phyloP scores from a whole-genome alignment of 2,888 invertebrate species.

The Drosophila nigritarsus region DNA sequence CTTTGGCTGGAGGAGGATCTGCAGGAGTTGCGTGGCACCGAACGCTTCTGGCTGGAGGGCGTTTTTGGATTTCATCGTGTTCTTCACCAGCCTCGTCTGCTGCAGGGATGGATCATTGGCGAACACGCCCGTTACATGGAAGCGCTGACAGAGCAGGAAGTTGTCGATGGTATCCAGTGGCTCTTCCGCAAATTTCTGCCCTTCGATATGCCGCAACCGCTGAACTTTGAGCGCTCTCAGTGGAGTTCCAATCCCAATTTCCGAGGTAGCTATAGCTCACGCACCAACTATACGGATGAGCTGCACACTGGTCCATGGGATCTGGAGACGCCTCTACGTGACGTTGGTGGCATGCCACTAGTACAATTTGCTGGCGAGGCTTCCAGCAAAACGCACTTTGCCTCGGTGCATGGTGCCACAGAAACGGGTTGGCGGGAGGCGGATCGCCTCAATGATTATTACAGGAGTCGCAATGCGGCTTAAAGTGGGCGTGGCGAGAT shows the following conservation, averaged over 20 bases:
- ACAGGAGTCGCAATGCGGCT: too few species aligned
- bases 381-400: slow-evolving; percentile 87
- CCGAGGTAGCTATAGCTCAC: slow-evolving; percentile 89
- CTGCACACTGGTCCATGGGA: slow-evolving; percentile 86
- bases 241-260: slow-evolving; percentile 88
- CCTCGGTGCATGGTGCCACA: slow-evolving; percentile 90
- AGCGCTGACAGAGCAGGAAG: slow-evolving; percentile 86
- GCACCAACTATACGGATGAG: slow-evolving; percentile 87
- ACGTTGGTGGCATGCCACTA: slow-evolving; percentile 84
- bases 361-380: slow-evolving; percentile 90
- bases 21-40: slow-evolving; percentile 56
- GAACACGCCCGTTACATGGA: slow-evolving; percentile 88
- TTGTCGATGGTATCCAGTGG: slow-evolving; percentile 68
- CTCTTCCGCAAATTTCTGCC: slow-evolving; percentile 76
- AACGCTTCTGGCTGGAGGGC: slow-evolving; percentile 87
- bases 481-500: too few species aligned
- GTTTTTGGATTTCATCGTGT: slow-evolving; percentile 89
- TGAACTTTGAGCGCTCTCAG: slow-evolving; percentile 86
- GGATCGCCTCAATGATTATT: slow-evolving; percentile 86
- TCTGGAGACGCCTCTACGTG: slow-evolving; percentile 86
- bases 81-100: slow-evolving; percentile 87
- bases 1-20: slow-evolving; percentile 87
- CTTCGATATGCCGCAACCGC: slow-evolving; percentile 69
- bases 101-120: slow-evolving; percentile 90
- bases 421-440: slow-evolving; percentile 92